Conservation (phyloP, 2,113 vertebrate species). For the Ictalurus furcatus region DNA sequence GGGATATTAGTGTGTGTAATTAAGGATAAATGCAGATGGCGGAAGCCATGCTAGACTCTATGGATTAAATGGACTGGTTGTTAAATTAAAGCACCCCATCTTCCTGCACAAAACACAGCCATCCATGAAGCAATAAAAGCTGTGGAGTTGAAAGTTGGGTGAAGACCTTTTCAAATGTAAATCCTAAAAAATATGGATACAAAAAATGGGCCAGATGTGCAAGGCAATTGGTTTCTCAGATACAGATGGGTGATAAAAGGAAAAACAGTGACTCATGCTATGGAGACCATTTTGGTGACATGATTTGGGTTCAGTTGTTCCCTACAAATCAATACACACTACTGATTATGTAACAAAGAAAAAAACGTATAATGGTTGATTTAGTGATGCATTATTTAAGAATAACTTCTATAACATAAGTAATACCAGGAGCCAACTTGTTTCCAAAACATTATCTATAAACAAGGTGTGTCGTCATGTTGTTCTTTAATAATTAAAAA, state of each 20-base stretch:
- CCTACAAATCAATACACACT: not conserved
- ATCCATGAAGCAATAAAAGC: not conserved
- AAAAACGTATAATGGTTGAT: not conserved
- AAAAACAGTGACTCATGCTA: not conserved
- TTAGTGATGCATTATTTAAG: not conserved
- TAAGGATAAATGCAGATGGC: constrained; percentile 48
- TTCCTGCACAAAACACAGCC: constrained; percentile 6
- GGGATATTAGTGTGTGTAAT: constrained; percentile 52
- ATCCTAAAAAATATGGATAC: not conserved
- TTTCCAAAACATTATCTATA: not conserved
- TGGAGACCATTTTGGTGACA: not conserved
- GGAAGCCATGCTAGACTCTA: constrained; percentile 38
- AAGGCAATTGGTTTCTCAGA: not conserved
- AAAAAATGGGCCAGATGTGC: not conserved
- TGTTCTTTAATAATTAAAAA: not conserved
- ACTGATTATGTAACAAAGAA: not conserved
- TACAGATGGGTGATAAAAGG: not conserved
- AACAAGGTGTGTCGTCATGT: not conserved
- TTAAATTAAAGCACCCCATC: constrained; percentile 5
- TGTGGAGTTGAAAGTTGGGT: constrained; percentile 2
- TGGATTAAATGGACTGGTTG: constrained; percentile 40
- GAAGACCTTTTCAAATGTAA: not conserved
- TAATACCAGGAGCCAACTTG: not conserved
- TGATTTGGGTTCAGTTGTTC: not conserved
- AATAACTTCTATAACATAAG: not conserved